Evolutionary conservation across 1,140 invertebrate species (phyloP), one percentile per base, ranked within the genome.

Genomic region (Lutraria rhynchaena): DNA sequence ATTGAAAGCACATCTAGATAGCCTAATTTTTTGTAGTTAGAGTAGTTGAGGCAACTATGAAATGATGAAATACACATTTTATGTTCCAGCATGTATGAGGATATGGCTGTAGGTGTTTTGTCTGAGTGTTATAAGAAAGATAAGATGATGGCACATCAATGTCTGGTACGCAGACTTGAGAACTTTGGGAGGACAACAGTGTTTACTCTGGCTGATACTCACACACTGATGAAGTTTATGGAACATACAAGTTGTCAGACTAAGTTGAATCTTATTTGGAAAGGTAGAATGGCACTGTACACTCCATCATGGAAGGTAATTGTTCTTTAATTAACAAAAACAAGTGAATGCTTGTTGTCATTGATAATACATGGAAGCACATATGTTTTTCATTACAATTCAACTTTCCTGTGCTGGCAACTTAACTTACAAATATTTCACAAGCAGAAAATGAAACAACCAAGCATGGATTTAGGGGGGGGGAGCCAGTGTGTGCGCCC

Each of bases 221-320:
- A 85, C 65, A 83, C 85, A 29, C 69, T 89, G 57, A 91, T 92
- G 91, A 87, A 91, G 57, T 92, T 92, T 61, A 86, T 90, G 77
- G 91, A 86, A 46, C 90, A 92, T 60, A 87, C 90, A 0, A 85
- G 85, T 33, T 92, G 91, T 81, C 89, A 91, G 78, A 89, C 88
- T 9, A 91, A 91, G 77, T 86, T 92, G 0, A 91, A 89, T 73
- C 85, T 83, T 33, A 89, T 92, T 35, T 92, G 91, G 91, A 91
- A 89, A 41, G 91, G 91, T 4, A 76, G 86, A 7, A 89, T 92
- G 88, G 87, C 89, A 9, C 81, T 87, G 3, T 88, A 91, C 78
- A 92, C 91, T n/a, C 87, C 89, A 31, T 78, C 82, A 11, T 82
- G 85, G 44, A 92, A 89, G 88, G 91, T 91, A 71, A 57, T n/a